Evolutionary conservation across 2,888 invertebrate genomes (phyloP), one percentile per base, ranked within the genome.

Genomic region (Autographa gamma): DNA sequence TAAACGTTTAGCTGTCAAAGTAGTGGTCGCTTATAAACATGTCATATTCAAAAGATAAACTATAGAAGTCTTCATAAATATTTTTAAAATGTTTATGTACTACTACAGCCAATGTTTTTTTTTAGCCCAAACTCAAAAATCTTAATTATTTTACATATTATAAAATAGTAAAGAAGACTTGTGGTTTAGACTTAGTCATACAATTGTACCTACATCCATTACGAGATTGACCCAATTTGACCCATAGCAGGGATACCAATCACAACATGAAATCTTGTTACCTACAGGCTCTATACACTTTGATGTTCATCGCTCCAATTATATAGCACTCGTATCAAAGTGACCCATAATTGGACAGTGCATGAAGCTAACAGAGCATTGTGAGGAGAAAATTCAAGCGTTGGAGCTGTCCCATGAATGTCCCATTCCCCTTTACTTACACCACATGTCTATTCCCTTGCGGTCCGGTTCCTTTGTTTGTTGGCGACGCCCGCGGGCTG

Each of bases 401-500:
- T 34, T 7, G 25, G 13, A 58, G 14, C 56, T 63, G 61, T 74
- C 66, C 63, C 48, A 74, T 66, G 58, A 69, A 74, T 74, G 41
- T 69, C 60, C n/a, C 25, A 67, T 48, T 48, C 59, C 71, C 69
- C 66, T 14, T 81, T 32, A 76, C 82, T 88, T 87, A 77, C 25
- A 79, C 88, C 88, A 84, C 70, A 72, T 69, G 54, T 66, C 66
- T 76, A 80, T 78, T 84, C 86, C 86, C 88, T 88, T 89, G 91
- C 81, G 92, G 93, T 92, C 89, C 89, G 91, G 89, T 91, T 90
- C 91, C 92, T 93, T 93, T 93, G 92, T 92, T 91, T 90, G 85
- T 84, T 85, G 84, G 85, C 90, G 85, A 88, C 82, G 90, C 91
- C 91, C 90, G 89, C 88, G 91, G 92, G 86, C 88, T 91, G 92